Conservation (phyloP, 2,113 vertebrate species). For the Malurus elegans region DNA sequence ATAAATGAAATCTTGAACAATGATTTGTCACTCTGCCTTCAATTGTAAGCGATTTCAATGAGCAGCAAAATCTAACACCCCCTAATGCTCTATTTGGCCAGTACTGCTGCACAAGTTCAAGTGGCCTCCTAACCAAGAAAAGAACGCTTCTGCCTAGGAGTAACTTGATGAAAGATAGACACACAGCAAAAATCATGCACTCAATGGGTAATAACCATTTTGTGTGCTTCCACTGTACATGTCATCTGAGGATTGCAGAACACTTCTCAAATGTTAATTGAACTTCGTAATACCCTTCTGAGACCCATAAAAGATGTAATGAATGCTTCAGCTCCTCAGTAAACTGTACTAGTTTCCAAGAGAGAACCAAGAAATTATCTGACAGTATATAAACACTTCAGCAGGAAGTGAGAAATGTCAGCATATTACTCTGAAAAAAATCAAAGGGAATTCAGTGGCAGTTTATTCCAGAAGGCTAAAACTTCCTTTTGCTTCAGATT, state of each 20-base stretch:
- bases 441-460: neutral
- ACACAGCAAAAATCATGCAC: neutral
- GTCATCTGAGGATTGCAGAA: constrained; percentile 13
- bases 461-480: neutral
- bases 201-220: neutral
- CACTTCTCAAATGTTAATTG: constrained; percentile 53
- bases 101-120: neutral
- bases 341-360: constrained; percentile 6
- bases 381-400: constrained; percentile 10
- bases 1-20: neutral
- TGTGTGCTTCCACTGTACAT: neutral
- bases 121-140: neutral
- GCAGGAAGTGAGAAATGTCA: constrained; percentile 20
- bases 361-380: constrained; percentile 38
- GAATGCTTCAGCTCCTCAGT: neutral
- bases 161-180: neutral
- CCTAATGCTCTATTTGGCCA: neutral
- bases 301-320: constrained; percentile 37
- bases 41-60: neutral
- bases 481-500: neutral
- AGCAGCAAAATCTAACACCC: neutral
- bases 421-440: neutral
- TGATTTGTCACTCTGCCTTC: neutral
- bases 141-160: neutral
- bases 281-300: neutral